Percentiles rank a stretch among this genome's conserved stretches.
These are phyloP conservation scores for Petromus typicus DNA, from an alignment of 2,113 vertebrate species.

Conservation along the genomic window DNA sequence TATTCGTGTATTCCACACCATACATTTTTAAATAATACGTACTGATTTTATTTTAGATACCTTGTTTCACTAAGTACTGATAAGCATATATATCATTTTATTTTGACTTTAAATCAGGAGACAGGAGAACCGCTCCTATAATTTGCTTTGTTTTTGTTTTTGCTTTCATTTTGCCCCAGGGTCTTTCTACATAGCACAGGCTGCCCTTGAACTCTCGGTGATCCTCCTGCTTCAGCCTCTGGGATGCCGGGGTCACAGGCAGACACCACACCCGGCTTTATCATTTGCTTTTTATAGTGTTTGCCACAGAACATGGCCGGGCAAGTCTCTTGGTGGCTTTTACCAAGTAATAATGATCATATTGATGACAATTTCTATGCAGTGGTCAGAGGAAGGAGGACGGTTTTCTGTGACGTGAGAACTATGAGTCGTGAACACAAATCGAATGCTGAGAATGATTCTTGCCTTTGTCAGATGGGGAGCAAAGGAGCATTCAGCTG, in stretches of 20 bases:
- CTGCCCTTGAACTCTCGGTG: background rate
- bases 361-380: background rate
- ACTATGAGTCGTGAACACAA: background rate
- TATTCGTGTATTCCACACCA: background rate
- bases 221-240: background rate
- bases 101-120: background rate
- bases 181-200: background rate
- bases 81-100: background rate
- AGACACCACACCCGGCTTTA: background rate
- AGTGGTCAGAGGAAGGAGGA: background rate
- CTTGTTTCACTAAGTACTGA: background rate
- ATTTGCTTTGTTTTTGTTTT: background rate
- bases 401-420: background rate
- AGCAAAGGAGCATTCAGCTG: slow-evolving; percentile 7
- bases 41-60: slow-evolving; percentile 25
- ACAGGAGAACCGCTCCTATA: background rate
- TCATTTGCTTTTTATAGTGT: slow-evolving; percentile 43
- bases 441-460: background rate
- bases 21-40: background rate
- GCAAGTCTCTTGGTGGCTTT: background rate
- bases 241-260: background rate
- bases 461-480: background rate
- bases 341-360: background rate
- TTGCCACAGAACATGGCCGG: background rate
- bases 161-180: background rate